Base-by-base conservation (phyloP, 2,888 invertebrate genomes). In the Callosobruchus maculatus region DNA sequence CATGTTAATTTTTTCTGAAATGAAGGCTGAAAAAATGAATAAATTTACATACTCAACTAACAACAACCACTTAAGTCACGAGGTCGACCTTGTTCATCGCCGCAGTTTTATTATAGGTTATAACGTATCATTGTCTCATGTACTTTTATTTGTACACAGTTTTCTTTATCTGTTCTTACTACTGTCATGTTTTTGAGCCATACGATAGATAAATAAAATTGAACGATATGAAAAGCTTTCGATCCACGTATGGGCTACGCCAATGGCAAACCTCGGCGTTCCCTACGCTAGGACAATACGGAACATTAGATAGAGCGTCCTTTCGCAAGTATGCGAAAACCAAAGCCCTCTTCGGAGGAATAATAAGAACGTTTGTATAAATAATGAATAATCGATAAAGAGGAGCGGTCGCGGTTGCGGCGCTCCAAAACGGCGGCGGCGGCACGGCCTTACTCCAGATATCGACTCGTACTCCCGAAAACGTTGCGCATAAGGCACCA, bases 301-400 rank as follows among this genome's bases (percentile, higher is more conserved):
- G 4, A 13, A 13, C 49, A 49, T 5, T 18, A 69, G 71, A 70
- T 70, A 69, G 72, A 22, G 67, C 21, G 21, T 67, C 74, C 78
- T 78, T 77, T 78, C 79, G 78, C 80, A 79, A 83, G 83, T 83
- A 83, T 83, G 81, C 82, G 82, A 84, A 83, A 83, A 84, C 82
- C 84, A 84, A 83, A 83, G 84, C 84, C 84, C 82, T 82, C 83
- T 80, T 80, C 82, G 81, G 13, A 13, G 49, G 86, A 86, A 86
- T 86, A 86, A 86, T 86, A 86, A 86, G 86, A 84, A 84, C 86
- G 85, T 87, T 86, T 86, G 86, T 87, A 86, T 86, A 86, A 86
- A 86, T 86, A 86, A 86, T 87, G 86, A 86, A 85, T 86, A 86
- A 87, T 87, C 86, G 85, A 87, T 87, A 85, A 83, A 84, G 84